Percentiles rank a stretch among this genome's conserved stretches.
Evolutionary conservation across 2,797 vertebrate genomes (phyloP).

Genomic region (Darevskia mixta): DNA sequence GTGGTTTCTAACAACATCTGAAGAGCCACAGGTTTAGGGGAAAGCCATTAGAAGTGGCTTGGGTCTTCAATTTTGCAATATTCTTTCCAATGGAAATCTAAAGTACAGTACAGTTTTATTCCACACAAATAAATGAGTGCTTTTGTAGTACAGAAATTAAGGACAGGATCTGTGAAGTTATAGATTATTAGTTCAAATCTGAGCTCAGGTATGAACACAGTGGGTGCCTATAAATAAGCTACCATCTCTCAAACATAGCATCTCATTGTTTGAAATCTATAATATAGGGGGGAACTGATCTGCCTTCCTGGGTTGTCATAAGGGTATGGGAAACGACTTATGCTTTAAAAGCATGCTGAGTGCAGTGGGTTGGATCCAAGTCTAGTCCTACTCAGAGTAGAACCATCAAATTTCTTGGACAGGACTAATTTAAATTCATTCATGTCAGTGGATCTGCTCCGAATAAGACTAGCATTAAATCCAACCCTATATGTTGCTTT

Average conservation of each 20-base stretch:
- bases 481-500: no score
- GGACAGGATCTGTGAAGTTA: not conserved
- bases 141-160: not conserved
- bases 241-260: not conserved
- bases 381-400: no score
- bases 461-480: no score
- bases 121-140: not conserved
- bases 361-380: no score
- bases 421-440: no score
- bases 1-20: no score
- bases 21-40: no score
- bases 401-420: no score
- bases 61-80: not conserved
- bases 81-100: not conserved
- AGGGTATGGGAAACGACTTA: not conserved
- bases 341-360: not conserved
- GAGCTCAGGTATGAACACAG: not conserved
- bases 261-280: not conserved
- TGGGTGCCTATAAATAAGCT: not conserved
- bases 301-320: not conserved
- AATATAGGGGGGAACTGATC: not conserved
- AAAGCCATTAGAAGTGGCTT: not conserved
- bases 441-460: no score
- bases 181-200: not conserved
- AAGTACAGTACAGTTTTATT: not conserved